Conservation (phyloP, 2,797 vertebrate species). For the Vespertilio murinus region DNA sequence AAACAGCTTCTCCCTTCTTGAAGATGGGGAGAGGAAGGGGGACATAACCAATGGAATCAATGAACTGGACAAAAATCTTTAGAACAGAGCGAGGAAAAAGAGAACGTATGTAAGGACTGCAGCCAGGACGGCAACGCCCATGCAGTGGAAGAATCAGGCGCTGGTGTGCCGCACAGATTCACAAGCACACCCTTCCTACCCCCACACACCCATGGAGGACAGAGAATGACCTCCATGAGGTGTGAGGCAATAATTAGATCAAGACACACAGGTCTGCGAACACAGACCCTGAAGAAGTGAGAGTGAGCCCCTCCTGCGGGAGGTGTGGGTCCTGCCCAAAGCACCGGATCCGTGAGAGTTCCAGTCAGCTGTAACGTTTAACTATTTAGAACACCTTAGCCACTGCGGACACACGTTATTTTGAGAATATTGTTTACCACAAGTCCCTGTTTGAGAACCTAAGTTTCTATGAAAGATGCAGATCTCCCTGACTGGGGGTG, state of each 20-base stretch:
- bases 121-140: background rate
- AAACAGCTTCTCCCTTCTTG: constrained; percentile 56
- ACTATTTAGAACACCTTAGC: background rate
- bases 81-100: background rate
- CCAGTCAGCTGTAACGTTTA: background rate
- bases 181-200: background rate
- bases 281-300: background rate
- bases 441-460: background rate
- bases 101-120: background rate
- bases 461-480: background rate
- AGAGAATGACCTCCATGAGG: background rate
- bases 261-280: background rate
- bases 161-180: background rate
- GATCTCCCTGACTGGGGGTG: background rate
- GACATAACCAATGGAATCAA: background rate
- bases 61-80: background rate
- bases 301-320: background rate
- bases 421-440: background rate
- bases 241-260: background rate
- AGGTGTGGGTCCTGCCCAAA: background rate
- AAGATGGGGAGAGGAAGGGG: background rate
- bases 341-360: background rate
- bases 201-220: background rate
- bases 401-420: background rate
- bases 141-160: background rate